phyloP scores from a whole-genome alignment of 2,113 vertebrate species.

The Bubo scandiacus region DNA sequence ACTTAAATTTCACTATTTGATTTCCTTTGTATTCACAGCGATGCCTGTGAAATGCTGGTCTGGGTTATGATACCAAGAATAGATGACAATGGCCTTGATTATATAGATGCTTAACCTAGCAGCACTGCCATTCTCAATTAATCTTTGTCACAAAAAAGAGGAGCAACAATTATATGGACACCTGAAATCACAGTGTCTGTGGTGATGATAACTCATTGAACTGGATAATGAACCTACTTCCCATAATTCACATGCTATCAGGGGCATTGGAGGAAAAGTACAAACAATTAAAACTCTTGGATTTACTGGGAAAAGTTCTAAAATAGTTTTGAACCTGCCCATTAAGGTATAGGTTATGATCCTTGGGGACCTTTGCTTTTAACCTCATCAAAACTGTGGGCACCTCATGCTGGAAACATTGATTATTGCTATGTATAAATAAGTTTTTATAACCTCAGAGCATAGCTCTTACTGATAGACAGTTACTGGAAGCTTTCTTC shows the following conservation, averaged over 20 bases:
- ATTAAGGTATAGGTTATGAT: background rate
- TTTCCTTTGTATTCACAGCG: background rate
- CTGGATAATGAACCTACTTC: slow-evolving; percentile 7
- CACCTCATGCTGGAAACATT: background rate
- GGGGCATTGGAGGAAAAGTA: background rate
- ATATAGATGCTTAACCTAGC: slow-evolving; percentile 2
- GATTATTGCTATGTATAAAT: background rate
- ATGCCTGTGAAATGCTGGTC: background rate
- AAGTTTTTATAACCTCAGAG: background rate
- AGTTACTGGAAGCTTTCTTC: background rate
- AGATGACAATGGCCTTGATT: slow-evolving; percentile 23
- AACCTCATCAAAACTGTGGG: background rate
- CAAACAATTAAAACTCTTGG: background rate
- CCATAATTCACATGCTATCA: background rate
- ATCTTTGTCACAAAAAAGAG: slow-evolving; percentile 29
- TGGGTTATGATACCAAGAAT: slow-evolving; percentile 1
- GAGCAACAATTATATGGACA: slow-evolving; percentile 1
- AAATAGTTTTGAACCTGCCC: background rate
- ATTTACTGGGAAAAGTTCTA: background rate
- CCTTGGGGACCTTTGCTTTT: background rate
- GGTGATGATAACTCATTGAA: slow-evolving; percentile 4
- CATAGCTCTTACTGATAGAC: background rate
- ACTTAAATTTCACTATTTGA: background rate
- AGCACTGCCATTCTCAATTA: background rate
- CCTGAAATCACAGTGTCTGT: slow-evolving; percentile 15